phyloP scores from a whole-genome alignment of 1,140 invertebrate genomes.

The Diorhabda elongata region DNA sequence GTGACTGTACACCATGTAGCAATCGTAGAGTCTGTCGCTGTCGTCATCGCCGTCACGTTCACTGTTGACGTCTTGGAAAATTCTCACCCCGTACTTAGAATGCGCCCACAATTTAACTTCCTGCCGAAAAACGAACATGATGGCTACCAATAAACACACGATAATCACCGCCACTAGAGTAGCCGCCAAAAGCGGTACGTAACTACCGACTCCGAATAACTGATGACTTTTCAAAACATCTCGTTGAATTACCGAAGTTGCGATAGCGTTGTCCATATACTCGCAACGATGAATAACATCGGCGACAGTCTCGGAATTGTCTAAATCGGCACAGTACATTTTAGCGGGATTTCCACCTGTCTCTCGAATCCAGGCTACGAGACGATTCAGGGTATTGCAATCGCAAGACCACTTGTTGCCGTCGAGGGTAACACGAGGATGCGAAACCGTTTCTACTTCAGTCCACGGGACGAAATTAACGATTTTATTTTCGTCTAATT shows the following conservation, averaged over 20 bases:
- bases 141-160: conserved; percentile 62
- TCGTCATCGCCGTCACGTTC: conserved; percentile 55
- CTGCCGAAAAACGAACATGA: conserved; percentile 72
- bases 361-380: conserved; percentile 62
- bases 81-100: conserved; percentile 66
- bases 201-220: conserved; percentile 55
- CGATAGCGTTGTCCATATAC: conserved; percentile 57
- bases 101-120: conserved; percentile 71
- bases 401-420: conserved; percentile 72
- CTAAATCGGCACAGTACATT: conserved; percentile 55
- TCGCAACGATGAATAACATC: conserved; percentile 61
- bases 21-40: conserved; percentile 75
- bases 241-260: conserved; percentile 58
- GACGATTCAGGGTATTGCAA: conserved; percentile 60
- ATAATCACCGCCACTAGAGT: conserved; percentile 69
- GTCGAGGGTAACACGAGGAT: conserved; percentile 59
- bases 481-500: conserved; percentile 76
- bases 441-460: conserved; percentile 53
- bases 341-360: conserved; percentile 58
- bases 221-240: conserved; percentile 56
- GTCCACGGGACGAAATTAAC: conserved; percentile 72
- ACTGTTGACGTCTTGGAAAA: conserved; percentile 59
- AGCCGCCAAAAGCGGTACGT: conserved; percentile 66
- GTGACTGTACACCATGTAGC: conserved; percentile 82
- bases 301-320: conserved; percentile 52